These are phyloP conservation scores for Dipodomys merriami DNA, from an alignment of 2,113 vertebrate species.

Conservation along the genomic window DNA sequence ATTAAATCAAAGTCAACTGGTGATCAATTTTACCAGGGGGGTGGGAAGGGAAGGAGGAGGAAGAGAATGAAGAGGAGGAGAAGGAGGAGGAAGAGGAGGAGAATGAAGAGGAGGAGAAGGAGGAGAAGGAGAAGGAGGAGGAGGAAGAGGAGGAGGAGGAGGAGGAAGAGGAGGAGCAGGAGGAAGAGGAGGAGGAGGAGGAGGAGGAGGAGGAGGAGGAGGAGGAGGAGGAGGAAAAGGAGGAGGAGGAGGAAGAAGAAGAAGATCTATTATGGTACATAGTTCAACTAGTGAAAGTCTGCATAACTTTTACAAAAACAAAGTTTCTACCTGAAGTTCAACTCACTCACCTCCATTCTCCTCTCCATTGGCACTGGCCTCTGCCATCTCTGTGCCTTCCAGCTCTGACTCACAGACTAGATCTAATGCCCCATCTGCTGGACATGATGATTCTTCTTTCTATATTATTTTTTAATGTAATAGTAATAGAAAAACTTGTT, in stretches of 20 bases:
- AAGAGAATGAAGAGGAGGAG: neutral
- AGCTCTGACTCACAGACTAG: conserved; percentile 90
- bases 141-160: no score
- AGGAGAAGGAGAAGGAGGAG: accelerated
- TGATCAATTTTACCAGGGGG: neutral
- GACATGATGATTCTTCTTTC: conserved; percentile 90
- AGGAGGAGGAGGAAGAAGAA: neutral
- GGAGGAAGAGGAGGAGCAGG: neutral
- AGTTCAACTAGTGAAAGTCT: neutral
- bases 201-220: neutral
- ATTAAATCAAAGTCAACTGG: neutral
- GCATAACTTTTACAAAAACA: neutral
- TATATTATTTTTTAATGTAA: conserved; percentile 74
- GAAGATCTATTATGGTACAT: neutral
- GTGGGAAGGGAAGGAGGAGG: no score
- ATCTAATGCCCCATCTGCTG: conserved; percentile 88
- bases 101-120: no score
- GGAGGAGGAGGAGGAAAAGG: accelerated
- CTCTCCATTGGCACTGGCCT: conserved; percentile 87
- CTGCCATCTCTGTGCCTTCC: conserved; percentile 91
- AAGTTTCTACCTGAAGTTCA: neutral
- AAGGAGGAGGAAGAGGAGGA: neutral
- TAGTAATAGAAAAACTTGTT: conserved; percentile 34
- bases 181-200: neutral
- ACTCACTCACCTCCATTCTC: conserved; percentile 89